Percentiles rank a stretch among this genome's conserved stretches.
These are phyloP conservation scores for Pangasius macronema DNA, from an alignment of 2,797 vertebrate species.

Conservation along the genomic window DNA sequence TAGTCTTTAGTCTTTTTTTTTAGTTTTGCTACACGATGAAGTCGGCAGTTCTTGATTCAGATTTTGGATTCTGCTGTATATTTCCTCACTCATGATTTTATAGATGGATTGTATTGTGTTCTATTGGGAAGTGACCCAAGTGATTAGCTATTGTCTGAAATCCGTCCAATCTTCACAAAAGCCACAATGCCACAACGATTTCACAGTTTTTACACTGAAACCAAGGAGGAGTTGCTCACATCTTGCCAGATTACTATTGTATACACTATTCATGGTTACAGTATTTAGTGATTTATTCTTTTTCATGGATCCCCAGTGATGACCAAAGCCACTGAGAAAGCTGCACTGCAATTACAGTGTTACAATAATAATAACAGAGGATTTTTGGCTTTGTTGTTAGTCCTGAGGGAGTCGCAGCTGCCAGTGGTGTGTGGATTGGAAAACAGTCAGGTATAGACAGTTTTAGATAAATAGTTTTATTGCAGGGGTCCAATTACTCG, in stretches of 20 bases:
- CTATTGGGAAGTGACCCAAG: not conserved
- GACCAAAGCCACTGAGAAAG: constrained; percentile 34
- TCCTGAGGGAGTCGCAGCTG: constrained; percentile 25
- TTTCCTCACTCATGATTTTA: not conserved
- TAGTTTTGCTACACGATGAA: not conserved
- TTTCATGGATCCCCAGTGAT: constrained; percentile 20
- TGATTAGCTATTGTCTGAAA: constrained; percentile 10
- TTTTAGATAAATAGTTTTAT: constrained; percentile 40
- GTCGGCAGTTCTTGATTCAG: not conserved
- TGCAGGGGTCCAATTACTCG: constrained; percentile 32
- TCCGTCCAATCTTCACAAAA: not conserved
- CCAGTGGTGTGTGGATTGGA: constrained; percentile 22
- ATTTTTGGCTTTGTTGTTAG: constrained; percentile 33
- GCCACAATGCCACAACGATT: constrained; percentile 6
- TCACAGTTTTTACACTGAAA: not conserved
- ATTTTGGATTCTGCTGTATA: not conserved
- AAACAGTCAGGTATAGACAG: constrained; percentile 30
- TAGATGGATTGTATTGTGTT: not conserved
- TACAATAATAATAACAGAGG: constrained; percentile 46
- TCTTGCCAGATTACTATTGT: constrained; percentile 9
- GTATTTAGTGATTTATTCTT: constrained; percentile 28
- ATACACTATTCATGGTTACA: constrained; percentile 7
- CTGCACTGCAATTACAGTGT: constrained; percentile 36
- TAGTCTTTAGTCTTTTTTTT: not conserved
- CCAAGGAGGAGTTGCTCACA: not conserved